phyloP scores from a whole-genome alignment of 1,140 invertebrate genomes.

The Drepana arcuata region DNA sequence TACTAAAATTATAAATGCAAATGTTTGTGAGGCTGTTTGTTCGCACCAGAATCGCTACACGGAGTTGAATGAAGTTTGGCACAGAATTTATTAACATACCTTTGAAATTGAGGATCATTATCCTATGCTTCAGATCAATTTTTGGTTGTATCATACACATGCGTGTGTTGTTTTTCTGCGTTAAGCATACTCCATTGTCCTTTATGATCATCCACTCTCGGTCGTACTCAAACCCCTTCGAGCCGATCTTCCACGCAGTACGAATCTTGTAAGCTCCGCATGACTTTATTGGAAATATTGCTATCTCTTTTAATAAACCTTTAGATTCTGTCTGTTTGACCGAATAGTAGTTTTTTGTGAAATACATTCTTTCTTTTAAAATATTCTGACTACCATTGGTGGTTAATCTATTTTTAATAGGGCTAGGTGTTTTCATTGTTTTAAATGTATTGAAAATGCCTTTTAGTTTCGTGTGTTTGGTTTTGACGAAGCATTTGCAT shows the following conservation, averaged over 20 bases:
- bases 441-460: too few species aligned
- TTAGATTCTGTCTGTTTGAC: too few species aligned
- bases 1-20: too few species aligned
- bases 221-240: constrained; percentile 88
- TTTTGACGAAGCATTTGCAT: constrained; percentile 76
- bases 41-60: too few species aligned
- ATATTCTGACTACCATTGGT: constrained; percentile 11
- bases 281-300: constrained; percentile 95
- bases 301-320: constrained; percentile 79
- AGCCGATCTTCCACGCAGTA: constrained; percentile 79
- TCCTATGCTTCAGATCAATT: constrained; percentile 76
- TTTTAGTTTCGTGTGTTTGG: constrained; percentile 6
- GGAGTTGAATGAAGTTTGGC: too few species aligned
- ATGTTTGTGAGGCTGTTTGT: too few species aligned
- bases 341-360: too few species aligned
- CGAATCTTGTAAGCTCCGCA: constrained; percentile 84
- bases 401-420: constrained; percentile 14
- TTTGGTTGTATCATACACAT: constrained; percentile 87
- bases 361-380: constrained; percentile 9
- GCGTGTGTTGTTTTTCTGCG: constrained; percentile 87
- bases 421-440: too few species aligned
- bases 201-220: constrained; percentile 94
- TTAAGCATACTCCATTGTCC: constrained; percentile 83
- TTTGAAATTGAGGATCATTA: constrained; percentile 79
- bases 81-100: constrained; percentile 70